phyloP scores from a whole-genome alignment of 23 tunicate genomes.

The Clavelina lepadiformis region DNA sequence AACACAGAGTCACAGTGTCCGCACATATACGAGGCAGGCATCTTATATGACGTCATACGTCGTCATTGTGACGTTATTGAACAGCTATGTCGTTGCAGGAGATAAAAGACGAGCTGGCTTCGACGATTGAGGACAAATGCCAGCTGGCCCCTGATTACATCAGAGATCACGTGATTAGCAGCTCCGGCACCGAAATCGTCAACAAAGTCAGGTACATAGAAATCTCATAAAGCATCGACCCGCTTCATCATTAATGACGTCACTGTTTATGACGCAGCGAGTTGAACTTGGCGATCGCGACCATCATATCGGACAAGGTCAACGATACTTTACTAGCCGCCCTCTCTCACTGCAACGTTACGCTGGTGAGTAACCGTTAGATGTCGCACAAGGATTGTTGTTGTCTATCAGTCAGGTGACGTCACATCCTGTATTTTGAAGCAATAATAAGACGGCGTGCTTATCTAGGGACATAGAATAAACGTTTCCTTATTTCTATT shows the following conservation, averaged over 20 bases:
- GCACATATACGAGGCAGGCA: constrained; percentile 48
- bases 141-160: constrained; percentile 38
- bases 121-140: constrained; percentile 14
- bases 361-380: constrained; percentile 74
- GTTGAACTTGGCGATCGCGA: constrained; percentile 67
- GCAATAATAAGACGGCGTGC: too few relatives aligned
- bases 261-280: constrained; percentile 32
- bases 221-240: neutral
- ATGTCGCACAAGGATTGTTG: too few relatives aligned
- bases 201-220: constrained; percentile 64
- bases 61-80: neutral
- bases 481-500: too few relatives aligned
- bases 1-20: constrained; percentile 78
- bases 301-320: constrained; percentile 80
- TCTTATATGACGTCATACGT: neutral
- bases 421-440: too few relatives aligned
- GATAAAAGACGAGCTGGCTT: constrained; percentile 33
- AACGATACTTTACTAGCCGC: constrained; percentile 76
- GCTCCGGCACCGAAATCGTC: constrained; percentile 49
- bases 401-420: too few relatives aligned
- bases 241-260: neutral
- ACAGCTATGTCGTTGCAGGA: constrained; percentile 17
- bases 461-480: too few relatives aligned
- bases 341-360: constrained; percentile 65
- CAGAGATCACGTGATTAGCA: constrained; percentile 37